Conservation (phyloP, 2,888 invertebrate species). For the Argynnis bischoffii region DNA sequence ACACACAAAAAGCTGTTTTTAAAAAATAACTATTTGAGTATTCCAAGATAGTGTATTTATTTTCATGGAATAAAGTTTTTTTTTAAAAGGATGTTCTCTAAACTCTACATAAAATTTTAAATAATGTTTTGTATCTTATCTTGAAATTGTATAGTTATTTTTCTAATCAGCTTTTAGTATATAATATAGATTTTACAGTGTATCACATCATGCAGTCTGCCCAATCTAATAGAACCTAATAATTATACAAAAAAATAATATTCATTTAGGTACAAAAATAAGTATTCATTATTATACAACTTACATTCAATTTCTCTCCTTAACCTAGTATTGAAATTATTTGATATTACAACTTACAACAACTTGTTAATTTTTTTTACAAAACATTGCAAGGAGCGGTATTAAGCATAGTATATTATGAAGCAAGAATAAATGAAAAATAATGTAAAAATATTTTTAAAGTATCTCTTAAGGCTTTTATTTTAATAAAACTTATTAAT, state of each 20-base stretch:
- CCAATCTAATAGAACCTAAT: slow-evolving; percentile 24
- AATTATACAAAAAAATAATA: slow-evolving; percentile 16
- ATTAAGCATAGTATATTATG: slow-evolving; percentile 2
- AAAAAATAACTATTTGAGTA: neutral
- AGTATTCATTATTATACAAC: slow-evolving; percentile 14
- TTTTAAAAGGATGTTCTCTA: neutral
- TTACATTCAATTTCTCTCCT: slow-evolving; percentile 8
- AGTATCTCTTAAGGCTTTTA: slow-evolving; percentile 25
- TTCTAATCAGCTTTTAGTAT: slow-evolving; percentile 4
- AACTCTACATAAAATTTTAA: neutral
- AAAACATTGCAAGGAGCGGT: neutral
- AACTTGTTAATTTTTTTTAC: neutral
- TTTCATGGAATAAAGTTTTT: neutral
- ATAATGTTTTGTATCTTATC: neutral
- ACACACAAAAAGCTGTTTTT: neutral
- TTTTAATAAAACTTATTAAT: slow-evolving; percentile 5
- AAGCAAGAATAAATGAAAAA: slow-evolving; percentile 15
- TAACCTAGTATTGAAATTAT: slow-evolving; percentile 9
- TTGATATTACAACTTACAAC: neutral
- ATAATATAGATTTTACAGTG: slow-evolving; percentile 5
- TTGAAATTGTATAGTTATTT: neutral
- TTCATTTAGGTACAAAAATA: slow-evolving; percentile 28
- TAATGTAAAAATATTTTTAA: slow-evolving; percentile 15
- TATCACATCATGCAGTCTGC: slow-evolving; percentile 41
- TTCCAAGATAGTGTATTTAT: no score